Evolutionary conservation across 2,888 invertebrate genomes (phyloP), one percentile per base, ranked within the genome.

Genomic region (Tetropium fuscum): DNA sequence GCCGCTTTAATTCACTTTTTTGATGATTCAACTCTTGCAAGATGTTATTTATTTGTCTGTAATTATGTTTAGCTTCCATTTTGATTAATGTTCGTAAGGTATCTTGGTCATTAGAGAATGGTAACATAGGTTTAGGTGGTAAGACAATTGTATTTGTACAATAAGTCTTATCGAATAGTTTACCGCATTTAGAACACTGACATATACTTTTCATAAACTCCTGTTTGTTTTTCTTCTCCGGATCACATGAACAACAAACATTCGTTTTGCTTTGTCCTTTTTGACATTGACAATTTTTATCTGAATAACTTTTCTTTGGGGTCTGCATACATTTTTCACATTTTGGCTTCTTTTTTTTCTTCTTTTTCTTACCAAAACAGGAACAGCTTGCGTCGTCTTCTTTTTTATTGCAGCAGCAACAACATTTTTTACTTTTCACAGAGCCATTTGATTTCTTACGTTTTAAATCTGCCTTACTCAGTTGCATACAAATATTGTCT

Each of bases 11-110:
- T 47, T 61, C 66, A 11, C 54, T 48, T 13, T 40, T 48, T 20
- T 63, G 64, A 15, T 64, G 44, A 11, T 34, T 56, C n/a, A 68
- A 34, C 15, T 66, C 60, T 27, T 56, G 56, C 19, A 66, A 44
- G 27, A 68, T 66, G 13, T 47, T 45, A 10, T 62, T 58, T n/a
- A 68, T 58, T 51, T 64, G 58, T 11, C 58, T 58, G 25, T 53
- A 61, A 47, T 66, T 68, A 18, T 68, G 62, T 43, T 60, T 64
- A 1, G 64, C 53, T 44, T 68, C 65, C 53, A 64, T 43, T 48
- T 66, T 60, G 16, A 66, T 47, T 10, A 68, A 19, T 15, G 58
- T 47, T 30, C 45, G 53, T 34, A 63, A 53, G 2, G 60, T 51
- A 8, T 65, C 65, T 22, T 57, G 22, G 11, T 48, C 48, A 8